Evolutionary conservation across 2,888 invertebrate species (phyloP).

Genomic region (Tachina fera): DNA sequence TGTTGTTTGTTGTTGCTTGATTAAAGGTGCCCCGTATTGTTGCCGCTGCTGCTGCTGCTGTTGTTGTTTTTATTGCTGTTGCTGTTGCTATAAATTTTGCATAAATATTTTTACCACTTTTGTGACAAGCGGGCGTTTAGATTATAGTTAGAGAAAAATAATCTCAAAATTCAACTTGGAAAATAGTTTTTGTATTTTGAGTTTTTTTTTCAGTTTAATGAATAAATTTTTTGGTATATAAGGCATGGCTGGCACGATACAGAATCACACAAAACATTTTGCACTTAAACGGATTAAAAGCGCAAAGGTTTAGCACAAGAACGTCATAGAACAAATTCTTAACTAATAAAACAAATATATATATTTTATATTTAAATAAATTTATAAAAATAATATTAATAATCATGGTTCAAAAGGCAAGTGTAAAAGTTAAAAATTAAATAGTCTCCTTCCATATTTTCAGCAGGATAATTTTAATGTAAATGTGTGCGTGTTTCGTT

Average conservation of each 20-base stretch:
- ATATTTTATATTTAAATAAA: constrained; percentile 77
- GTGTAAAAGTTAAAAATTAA: constrained; percentile 41
- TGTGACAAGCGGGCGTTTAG: constrained; percentile 70
- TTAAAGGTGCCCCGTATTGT: constrained; percentile 65
- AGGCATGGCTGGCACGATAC: constrained; percentile 63
- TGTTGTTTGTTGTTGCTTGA: constrained; percentile 22
- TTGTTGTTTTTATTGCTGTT: constrained; percentile 24
- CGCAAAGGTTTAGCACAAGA: constrained; percentile 63
- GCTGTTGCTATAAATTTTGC: constrained; percentile 62
- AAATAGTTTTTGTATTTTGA: constrained; percentile 52
- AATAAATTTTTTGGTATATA: constrained; percentile 68
- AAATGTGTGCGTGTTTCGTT: no score
- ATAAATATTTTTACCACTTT: constrained; percentile 71
- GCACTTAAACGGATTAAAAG: constrained; percentile 71
- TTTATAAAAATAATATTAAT: constrained; percentile 73
- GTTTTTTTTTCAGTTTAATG: constrained; percentile 51
- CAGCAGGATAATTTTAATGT: constrained; percentile 33
- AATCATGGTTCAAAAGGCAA: constrained; percentile 82
- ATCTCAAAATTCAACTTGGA: constrained; percentile 57
- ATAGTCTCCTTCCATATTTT: background rate
- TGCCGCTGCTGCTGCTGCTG: constrained; percentile 2
- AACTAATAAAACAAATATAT: constrained; percentile 78
- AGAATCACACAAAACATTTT: constrained; percentile 70
- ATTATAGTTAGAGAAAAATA: constrained; percentile 48
- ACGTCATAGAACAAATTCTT: constrained; percentile 51